Percentiles rank a stretch among this genome's conserved stretches.
Evolutionary conservation across 2,888 invertebrate species (phyloP).

Genomic region (Scaptomyza polygonia): DNA sequence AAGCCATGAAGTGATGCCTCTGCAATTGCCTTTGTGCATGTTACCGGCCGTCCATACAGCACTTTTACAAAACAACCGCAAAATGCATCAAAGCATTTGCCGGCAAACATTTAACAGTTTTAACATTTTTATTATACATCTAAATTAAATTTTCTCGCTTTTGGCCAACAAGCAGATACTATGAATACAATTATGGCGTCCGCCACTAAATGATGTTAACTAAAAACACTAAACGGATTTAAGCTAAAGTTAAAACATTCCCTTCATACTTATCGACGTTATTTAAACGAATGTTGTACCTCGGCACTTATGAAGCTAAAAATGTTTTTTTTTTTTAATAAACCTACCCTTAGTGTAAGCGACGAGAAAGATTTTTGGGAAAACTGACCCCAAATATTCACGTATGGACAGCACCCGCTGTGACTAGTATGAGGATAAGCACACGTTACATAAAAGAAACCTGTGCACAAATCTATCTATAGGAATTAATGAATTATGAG

Average conservation of each 20-base stretch:
- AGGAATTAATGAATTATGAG: conserved; percentile 81
- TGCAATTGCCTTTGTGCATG: conserved; percentile 42
- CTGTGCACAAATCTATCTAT: conserved; percentile 61
- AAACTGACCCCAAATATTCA: conserved; percentile 19
- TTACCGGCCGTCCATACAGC: conserved; percentile 11
- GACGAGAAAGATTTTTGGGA: not conserved
- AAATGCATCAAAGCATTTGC: conserved; percentile 48
- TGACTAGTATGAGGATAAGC: conserved; percentile 33
- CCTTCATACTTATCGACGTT: too few species aligned
- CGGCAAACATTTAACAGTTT: too few species aligned
- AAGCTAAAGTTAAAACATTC: not conserved
- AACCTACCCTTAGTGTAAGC: conserved; percentile 7
- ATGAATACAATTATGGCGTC: too few species aligned
- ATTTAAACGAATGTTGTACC: too few species aligned
- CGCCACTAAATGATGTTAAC: not conserved
- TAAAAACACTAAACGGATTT: not conserved
- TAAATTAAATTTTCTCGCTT: conserved; percentile 42
- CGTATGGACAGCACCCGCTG: conserved; percentile 36
- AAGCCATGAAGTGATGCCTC: conserved; percentile 73
- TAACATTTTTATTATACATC: too few species aligned
- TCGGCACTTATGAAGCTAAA: not conserved
- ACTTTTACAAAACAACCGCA: conserved; percentile 37
- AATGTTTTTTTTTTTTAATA: not conserved
- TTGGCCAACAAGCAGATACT: conserved; percentile 14
- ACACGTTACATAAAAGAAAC: conserved; percentile 30